phyloP scores from a whole-genome alignment of 2,113 vertebrate genomes.

The Oceanites oceanicus region DNA sequence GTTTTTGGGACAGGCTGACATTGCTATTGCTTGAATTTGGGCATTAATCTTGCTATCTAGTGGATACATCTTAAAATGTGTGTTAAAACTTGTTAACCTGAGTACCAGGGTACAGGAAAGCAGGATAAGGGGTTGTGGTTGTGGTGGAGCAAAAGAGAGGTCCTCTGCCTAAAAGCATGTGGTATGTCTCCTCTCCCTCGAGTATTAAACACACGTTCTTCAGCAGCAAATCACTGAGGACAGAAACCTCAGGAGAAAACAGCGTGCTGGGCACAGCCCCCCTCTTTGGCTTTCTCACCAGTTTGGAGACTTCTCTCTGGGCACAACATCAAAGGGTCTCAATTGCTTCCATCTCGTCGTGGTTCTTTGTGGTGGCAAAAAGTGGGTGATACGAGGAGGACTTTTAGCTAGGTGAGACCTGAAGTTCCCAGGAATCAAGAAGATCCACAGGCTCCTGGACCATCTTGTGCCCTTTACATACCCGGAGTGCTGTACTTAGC shows the following conservation, averaged over 20 bases:
- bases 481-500: not conserved
- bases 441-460: not conserved
- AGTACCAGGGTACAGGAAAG: not conserved
- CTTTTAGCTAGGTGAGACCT: not conserved
- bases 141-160: not conserved
- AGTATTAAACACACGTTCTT: not conserved
- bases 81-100: not conserved
- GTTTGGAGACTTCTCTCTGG: not conserved
- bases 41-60: not conserved
- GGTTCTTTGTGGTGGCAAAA: not conserved
- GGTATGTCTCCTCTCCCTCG: not conserved
- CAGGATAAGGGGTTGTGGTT: not conserved
- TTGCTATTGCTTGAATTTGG: not conserved
- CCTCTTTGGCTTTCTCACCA: not conserved
- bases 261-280: accelerated
- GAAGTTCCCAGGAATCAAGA: not conserved
- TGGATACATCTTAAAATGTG: not conserved
- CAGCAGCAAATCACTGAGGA: not conserved
- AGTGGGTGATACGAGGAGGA: not conserved
- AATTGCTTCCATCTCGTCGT: accelerated
- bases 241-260: not conserved
- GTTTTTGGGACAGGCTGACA: not conserved
- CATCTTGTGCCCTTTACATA: not conserved
- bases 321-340: not conserved
- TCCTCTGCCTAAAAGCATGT: not conserved